phyloP scores from a whole-genome alignment of 2,888 invertebrate genomes.

The Pristionchus mayeri region DNA sequence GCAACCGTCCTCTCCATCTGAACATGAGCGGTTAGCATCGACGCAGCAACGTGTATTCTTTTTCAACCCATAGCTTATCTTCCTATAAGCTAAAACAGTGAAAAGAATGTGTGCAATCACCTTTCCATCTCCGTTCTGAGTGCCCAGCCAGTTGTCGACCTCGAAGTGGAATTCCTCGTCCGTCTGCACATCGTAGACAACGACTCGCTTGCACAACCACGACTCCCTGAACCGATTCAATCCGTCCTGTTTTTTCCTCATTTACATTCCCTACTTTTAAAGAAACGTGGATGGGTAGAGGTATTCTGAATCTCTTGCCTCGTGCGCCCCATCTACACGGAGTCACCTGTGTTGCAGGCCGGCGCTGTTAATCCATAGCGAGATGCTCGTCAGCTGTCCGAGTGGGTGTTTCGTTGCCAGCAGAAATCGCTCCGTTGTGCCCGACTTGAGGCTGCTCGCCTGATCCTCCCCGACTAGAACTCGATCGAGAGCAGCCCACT shows the following conservation, averaged over 20 bases:
- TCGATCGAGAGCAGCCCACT: conserved; percentile 58
- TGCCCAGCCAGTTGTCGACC: conserved; percentile 66
- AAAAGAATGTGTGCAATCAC: no score
- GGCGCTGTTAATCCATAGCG: conserved; percentile 63
- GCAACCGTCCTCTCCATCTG: conserved; percentile 38
- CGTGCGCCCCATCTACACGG: background rate
- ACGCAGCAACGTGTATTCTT: background rate
- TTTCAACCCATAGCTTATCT: no score
- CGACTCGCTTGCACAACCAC: conserved; percentile 63
- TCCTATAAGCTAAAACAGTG: no score
- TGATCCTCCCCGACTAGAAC: conserved; percentile 53
- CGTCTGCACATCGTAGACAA: conserved; percentile 57
- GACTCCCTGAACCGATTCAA: conserved; percentile 56
- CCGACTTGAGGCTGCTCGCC: conserved; percentile 61
- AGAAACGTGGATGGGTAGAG: no score
- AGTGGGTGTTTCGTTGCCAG: conserved; percentile 61
- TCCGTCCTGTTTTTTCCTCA: no score
- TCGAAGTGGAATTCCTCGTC: conserved; percentile 60
- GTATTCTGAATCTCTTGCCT: background rate
- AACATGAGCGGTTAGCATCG: background rate
- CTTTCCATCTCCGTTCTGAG: conserved; percentile 65
- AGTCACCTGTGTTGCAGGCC: conserved; percentile 56
- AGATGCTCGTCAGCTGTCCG: conserved; percentile 59
- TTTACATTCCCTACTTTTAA: no score
- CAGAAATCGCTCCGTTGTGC: conserved; percentile 61